These are phyloP conservation scores for Botia kubotai DNA, from an alignment of 2,797 vertebrate species.

Conservation along the genomic window DNA sequence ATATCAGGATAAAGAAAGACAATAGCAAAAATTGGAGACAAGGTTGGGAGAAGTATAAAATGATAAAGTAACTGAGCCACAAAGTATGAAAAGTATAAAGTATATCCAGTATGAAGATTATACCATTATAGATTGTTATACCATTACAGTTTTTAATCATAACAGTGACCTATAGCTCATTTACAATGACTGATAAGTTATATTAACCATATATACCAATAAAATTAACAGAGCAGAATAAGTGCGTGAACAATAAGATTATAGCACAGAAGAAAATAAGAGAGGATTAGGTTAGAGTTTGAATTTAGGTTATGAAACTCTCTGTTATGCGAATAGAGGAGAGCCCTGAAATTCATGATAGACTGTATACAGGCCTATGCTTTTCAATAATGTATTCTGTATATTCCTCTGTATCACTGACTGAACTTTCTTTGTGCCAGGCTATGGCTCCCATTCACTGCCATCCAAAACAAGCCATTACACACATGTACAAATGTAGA, in stretches of 20 bases:
- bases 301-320: neutral
- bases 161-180: neutral
- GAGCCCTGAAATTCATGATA: constrained; percentile 10
- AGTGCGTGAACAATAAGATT: neutral
- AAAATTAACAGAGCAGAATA: neutral
- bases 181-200: neutral
- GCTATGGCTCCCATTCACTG: constrained; percentile 64
- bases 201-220: neutral
- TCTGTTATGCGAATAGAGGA: neutral
- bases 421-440: constrained; percentile 24
- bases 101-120: no score
- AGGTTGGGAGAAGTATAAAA: constrained; percentile 39
- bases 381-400: constrained; percentile 26
- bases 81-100: no score
- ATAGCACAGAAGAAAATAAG: neutral
- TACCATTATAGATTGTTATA: no score
- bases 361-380: neutral
- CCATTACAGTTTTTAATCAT: no score
- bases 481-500: constrained; percentile 71
- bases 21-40: constrained; percentile 30
- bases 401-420: constrained; percentile 3
- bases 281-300: neutral
- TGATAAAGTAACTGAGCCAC: no score
- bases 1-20: constrained; percentile 18
- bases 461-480: constrained; percentile 71